Conservation (phyloP, 1,140 invertebrate genomes). For the Drosophila aff. region DNA sequence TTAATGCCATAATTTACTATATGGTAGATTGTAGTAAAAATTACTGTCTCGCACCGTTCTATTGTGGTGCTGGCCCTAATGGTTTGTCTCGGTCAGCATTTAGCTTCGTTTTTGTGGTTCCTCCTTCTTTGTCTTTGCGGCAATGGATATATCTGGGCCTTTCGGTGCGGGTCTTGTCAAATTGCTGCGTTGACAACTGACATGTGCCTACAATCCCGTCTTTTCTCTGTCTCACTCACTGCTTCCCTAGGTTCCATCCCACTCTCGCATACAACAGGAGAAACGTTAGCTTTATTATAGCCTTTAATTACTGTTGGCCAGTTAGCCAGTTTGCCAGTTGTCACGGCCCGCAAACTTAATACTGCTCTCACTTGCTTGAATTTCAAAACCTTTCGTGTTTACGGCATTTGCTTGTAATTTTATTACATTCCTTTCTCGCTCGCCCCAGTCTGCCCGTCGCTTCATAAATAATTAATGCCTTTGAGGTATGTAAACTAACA, state of each 20-base stretch:
- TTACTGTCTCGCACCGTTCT: constrained; percentile 4
- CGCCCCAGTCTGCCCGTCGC: constrained; percentile 30
- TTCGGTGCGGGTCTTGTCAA: constrained; percentile 49
- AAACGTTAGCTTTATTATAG: constrained; percentile 66
- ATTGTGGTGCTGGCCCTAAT: constrained; percentile 8
- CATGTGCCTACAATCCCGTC: constrained; percentile 49
- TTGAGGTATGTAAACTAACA: constrained; percentile 62
- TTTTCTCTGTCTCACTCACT: background rate
- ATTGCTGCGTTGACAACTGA: constrained; percentile 77
- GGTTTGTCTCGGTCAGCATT: constrained; percentile 42
- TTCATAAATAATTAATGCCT: constrained; percentile 81
- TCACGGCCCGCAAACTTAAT: constrained; percentile 65
- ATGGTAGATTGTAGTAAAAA: too few relatives aligned
- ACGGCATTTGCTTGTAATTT: constrained; percentile 67
- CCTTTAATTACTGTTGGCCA: constrained; percentile 72
- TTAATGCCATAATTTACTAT: background rate
- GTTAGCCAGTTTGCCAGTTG: constrained; percentile 50
- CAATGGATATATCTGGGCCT: constrained; percentile 29
- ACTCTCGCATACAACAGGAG: constrained; percentile 5
- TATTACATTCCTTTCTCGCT: constrained; percentile 60
- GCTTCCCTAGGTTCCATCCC: background rate
- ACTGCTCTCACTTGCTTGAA: constrained; percentile 63
- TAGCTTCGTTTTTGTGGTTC: constrained; percentile 39
- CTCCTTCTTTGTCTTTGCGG: constrained; percentile 20
- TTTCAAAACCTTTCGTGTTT: constrained; percentile 70